Conservation (phyloP, 2,888 invertebrate genomes). For the Sycophila texana region DNA sequence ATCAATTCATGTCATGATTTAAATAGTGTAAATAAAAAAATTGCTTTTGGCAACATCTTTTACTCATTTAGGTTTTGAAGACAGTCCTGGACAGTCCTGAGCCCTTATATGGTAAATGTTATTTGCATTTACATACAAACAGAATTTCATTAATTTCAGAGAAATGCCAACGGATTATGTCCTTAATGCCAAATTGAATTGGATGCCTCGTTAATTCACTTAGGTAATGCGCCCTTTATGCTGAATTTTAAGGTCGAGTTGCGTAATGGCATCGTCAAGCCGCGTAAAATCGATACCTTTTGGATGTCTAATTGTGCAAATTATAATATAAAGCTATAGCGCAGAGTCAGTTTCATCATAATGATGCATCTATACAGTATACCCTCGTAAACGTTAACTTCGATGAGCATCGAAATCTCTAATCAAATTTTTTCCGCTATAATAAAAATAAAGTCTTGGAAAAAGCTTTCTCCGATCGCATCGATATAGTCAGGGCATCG, state of each 20-base stretch:
- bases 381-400: too few species aligned
- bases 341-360: conserved; percentile 5
- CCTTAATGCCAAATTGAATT: neutral
- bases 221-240: neutral
- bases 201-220: conserved; percentile 1
- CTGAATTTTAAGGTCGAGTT: neutral
- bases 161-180: neutral
- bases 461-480: too few species aligned
- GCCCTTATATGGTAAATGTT: too few species aligned
- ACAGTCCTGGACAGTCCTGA: too few species aligned
- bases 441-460: neutral
- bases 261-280: too few species aligned
- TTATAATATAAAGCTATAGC: conserved; percentile 9
- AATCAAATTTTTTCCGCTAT: neutral
- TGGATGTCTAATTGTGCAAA: conserved; percentile 10
- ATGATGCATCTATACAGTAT: neutral
- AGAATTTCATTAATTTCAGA: neutral
- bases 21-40: too few species aligned
- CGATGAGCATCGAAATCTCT: too few species aligned
- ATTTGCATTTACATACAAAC: too few species aligned
- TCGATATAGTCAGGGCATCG: too few species aligned
- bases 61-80: too few species aligned
- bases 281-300: conserved; percentile 16
- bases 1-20: too few species aligned
- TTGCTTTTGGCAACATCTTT: too few species aligned